These are phyloP conservation scores for Zootoca vivipara DNA, from an alignment of 2,113 vertebrate species.

Conservation along the genomic window DNA sequence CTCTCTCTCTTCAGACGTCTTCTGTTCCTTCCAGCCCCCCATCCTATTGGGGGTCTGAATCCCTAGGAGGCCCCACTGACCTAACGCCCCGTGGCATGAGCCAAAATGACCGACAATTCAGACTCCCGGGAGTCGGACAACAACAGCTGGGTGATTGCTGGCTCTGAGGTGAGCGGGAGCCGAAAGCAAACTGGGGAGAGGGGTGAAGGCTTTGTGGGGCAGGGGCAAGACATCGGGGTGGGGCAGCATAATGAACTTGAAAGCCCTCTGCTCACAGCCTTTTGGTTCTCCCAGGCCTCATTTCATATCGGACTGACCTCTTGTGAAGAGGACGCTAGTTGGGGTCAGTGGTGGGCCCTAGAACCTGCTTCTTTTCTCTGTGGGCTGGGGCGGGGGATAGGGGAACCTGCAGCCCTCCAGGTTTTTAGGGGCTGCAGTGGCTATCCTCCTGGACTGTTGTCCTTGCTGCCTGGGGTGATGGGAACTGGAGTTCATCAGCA, in stretches of 20 bases:
- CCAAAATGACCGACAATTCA: conserved; percentile 60
- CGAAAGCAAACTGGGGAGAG: not conserved
- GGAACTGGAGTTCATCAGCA: too few species aligned
- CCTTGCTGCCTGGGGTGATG: too few species aligned
- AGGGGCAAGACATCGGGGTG: not conserved
- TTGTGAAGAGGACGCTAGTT: too few species aligned
- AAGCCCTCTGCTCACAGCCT: too few species aligned
- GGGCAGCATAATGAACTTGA: not conserved
- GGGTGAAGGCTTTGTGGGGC: not conserved
- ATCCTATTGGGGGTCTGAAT: not conserved
- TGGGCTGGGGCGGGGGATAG: too few species aligned
- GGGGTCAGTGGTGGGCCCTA: too few species aligned
- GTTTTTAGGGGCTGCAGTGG: too few species aligned
- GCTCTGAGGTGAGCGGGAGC: conserved; percentile 64
- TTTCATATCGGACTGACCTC: too few species aligned
- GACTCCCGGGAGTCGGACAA: conserved; percentile 64
- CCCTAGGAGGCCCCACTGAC: conserved; percentile 1
- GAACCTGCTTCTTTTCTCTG: too few species aligned
- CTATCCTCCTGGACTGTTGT: too few species aligned
- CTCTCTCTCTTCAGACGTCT: not conserved
- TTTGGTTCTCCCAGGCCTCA: too few species aligned
- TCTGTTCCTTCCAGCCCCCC: not conserved
- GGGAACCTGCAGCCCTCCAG: too few species aligned
- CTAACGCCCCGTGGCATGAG: not conserved
- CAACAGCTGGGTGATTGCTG: conserved; percentile 70